Conservation (phyloP, 2,888 invertebrate species). For the Hyposoter dolosus region DNA sequence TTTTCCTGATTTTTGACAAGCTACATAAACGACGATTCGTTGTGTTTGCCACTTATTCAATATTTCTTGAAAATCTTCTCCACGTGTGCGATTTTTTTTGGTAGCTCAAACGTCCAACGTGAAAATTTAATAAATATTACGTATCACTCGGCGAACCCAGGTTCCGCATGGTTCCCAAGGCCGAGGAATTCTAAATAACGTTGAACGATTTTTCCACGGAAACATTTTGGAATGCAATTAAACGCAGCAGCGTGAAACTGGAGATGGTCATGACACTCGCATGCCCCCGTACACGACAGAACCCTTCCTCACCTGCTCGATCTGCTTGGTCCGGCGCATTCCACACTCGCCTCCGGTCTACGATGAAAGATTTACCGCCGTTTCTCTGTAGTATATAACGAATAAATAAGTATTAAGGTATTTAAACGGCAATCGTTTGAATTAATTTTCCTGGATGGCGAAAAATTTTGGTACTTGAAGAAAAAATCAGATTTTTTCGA, state of each 20-base stretch:
- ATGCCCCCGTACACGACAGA: constrained; percentile 41
- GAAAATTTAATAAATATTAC: neutral
- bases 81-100: neutral
- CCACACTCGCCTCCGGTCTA: constrained; percentile 29
- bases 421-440: too few relatives aligned
- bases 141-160: neutral
- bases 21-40: neutral
- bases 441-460: too few relatives aligned
- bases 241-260: constrained; percentile 81
- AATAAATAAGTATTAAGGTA: too few relatives aligned
- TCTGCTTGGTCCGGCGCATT: constrained; percentile 56
- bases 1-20: too few relatives aligned
- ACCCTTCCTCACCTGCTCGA: constrained; percentile 57
- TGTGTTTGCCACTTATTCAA: neutral
- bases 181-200: constrained; percentile 40
- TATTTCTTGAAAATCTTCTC: neutral
- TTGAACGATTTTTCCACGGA: constrained; percentile 77
- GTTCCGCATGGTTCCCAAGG: constrained; percentile 16
- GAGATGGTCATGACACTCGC: constrained; percentile 71
- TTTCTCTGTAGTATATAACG: neutral
- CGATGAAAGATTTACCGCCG: constrained; percentile 1
- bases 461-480: too few relatives aligned
- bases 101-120: neutral
- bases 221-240: constrained; percentile 84
- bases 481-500: too few relatives aligned